Percentiles rank a stretch among this genome's conserved stretches.
These are phyloP conservation scores for Perca flavescens DNA, from an alignment of 2,113 vertebrate species.

Conservation along the genomic window DNA sequence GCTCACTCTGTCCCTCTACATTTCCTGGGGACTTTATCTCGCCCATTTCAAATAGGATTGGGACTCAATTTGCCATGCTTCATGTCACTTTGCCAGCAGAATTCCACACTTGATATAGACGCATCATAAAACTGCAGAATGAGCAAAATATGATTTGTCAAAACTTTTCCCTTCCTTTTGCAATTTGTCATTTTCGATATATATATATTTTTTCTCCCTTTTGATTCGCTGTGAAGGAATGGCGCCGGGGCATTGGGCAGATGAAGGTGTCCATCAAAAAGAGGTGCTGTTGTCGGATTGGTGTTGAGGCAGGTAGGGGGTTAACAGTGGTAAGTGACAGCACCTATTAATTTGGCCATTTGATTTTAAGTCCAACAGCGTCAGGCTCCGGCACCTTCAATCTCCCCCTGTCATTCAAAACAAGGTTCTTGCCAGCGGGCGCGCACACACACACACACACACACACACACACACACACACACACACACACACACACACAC, in stretches of 20 bases:
- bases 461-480: slow-evolving; percentile 12
- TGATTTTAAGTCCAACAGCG: slow-evolving; percentile 77
- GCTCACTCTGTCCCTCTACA: slow-evolving; percentile 50
- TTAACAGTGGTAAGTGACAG: slow-evolving; percentile 69
- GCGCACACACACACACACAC: slow-evolving; percentile 10
- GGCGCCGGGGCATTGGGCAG: slow-evolving; percentile 17
- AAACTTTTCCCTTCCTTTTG: slow-evolving; percentile 23
- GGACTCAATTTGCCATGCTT: slow-evolving; percentile 68
- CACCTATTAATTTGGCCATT: slow-evolving; percentile 79
- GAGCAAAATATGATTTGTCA: slow-evolving; percentile 54
- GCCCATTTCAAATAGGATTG: slow-evolving; percentile 75
- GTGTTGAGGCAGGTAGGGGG: slow-evolving; percentile 46
- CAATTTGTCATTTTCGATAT: slow-evolving; percentile 47
- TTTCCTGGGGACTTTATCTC: slow-evolving; percentile 72
- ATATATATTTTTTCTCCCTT: slow-evolving; percentile 33
- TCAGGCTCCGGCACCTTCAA: slow-evolving; percentile 79
- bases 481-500: slow-evolving; percentile 39
- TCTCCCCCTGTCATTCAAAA: slow-evolving; percentile 74
- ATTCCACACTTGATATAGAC: slow-evolving; percentile 55
- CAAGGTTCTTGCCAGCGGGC: slow-evolving; percentile 30
- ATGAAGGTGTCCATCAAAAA: slow-evolving; percentile 64
- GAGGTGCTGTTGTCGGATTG: slow-evolving; percentile 22
- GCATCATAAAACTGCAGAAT: slow-evolving; percentile 62
- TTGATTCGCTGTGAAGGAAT: slow-evolving; percentile 17
- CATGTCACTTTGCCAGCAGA: slow-evolving; percentile 55